Evolutionary conservation across 1,140 invertebrate genomes (phyloP), one percentile per base, ranked within the genome.

Genomic region (Procambarus virginalis): DNA sequence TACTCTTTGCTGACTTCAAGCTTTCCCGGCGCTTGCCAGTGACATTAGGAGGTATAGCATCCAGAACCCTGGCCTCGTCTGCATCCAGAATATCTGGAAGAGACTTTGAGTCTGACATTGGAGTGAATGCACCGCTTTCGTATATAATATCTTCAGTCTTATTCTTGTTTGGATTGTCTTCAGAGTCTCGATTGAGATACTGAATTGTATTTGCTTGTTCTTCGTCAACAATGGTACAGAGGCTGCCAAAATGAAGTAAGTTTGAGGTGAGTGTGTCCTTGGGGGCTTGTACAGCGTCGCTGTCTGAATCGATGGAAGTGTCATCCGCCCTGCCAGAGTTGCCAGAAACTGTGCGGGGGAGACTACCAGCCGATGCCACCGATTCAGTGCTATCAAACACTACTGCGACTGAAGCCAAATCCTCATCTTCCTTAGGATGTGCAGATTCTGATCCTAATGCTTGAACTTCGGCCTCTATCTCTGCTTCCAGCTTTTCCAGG

Each of bases 21-120:
- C 49, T 85, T 45, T 81, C 83, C 77, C 68, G 55, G 48, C 68
- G 55, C 22, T 70, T 34, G 14, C 34, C 60, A 14, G 12, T 9
- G 10, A 45, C n/a, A 12, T 84, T 51, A n/a, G 22, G 58, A 0
- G 70, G 22, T 6, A 55, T 48, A 2, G 82, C 82, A 55, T 91
- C 83, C 20, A 91, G 76, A 14, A 89, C 55, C 46, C 81, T 91
- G 48, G 75, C 82, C 75, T 90, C 89, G 2, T 83, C 86, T 10
- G 85, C 70, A 48, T 89, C 89, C n/a, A 84, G 78, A 10, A 92
- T 49, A 75, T 92, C 90, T 49, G 91, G 91, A n/a, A 92, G 73
- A 8, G 91, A 92, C 83, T 89, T 91, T 20, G 91, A 86, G 49
- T 92, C 89, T 3, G 81, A 78, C 20, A 79, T 75, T 2, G 81